Base-by-base conservation (phyloP, 2,797 vertebrate species). In the Alca torda region DNA sequence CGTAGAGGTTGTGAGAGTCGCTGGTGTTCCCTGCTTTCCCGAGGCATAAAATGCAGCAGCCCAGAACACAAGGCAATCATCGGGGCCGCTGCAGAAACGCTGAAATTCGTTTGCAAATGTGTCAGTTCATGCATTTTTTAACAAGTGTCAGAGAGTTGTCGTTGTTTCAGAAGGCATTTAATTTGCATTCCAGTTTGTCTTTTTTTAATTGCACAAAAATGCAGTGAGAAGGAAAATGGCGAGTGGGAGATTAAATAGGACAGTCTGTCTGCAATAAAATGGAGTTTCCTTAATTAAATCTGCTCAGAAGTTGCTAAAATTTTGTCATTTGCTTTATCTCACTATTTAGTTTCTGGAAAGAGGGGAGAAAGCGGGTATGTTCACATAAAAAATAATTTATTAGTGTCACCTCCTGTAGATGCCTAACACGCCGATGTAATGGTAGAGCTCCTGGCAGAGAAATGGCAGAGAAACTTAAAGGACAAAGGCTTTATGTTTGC, bases 161-260 rank as follows among this genome's bases (percentile, higher is more conserved):
- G 80, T 89, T 21, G 2, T 84, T 95, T 96, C 60, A 41, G 75
- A 91, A 94, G 19, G 37, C 56, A 11, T 87, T 96, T 96, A 89
- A 95, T 95, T 95, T 79, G 65, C 61, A 16, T 96, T 95, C 86
- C 73, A 67, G 51, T 79, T 95, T 90, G 79, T 85, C 74, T 48
- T 87, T 50, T 78, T 96, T 97, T 94, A 87, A 92, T 97, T 95
- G 92, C 81, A 93, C 43, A 77, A 88, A 97, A 97, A 92, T 91
- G 84, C 79, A 79, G 85, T 10, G 79, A 94, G 89, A 92, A 72
- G 81, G 64, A 87, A 92, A 83, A 84, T 60, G 56, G 50, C 67
- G 84, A 92, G 57, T 79, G 75, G 65, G 86, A 94, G 69, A 75
- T 92, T 92, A 93, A 91, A 50, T 92, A 91, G 82, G 89, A 94